Conservation (phyloP, 1,140 invertebrate species). For the Phocides pigmalion region DNA sequence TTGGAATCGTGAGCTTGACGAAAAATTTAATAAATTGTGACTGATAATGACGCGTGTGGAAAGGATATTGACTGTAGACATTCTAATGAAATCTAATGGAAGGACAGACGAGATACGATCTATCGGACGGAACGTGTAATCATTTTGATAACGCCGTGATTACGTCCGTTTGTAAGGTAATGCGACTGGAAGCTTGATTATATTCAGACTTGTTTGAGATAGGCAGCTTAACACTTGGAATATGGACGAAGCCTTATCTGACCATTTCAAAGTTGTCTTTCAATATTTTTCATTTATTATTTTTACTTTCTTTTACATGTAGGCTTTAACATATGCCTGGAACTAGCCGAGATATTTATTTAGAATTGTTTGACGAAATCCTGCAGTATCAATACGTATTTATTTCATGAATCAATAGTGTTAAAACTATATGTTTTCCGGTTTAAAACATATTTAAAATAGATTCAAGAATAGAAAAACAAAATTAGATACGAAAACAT, state of each 20-base stretch:
- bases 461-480: too few species aligned
- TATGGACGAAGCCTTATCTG: background rate
- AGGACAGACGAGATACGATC: slow-evolving; percentile 49
- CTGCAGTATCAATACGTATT: too few species aligned
- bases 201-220: slow-evolving; percentile 14
- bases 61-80: slow-evolving; percentile 61
- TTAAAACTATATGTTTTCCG: too few species aligned
- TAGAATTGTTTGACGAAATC: too few species aligned
- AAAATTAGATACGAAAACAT: too few species aligned
- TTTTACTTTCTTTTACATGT: too few species aligned
- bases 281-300: too few species aligned
- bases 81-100: slow-evolving; percentile 60
- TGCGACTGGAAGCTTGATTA: slow-evolving; percentile 27
- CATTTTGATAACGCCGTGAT: slow-evolving; percentile 32
- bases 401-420: too few species aligned
- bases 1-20: slow-evolving; percentile 78
- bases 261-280: too few species aligned
- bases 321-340: too few species aligned
- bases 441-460: too few species aligned
- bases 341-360: too few species aligned
- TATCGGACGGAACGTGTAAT: slow-evolving; percentile 37
- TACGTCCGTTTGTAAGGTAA: slow-evolving; percentile 5
- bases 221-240: background rate
- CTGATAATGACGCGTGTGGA: slow-evolving; percentile 75
- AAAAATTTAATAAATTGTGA: slow-evolving; percentile 82